Evolutionary conservation across 1,140 invertebrate genomes (phyloP).

Genomic region (Drosophila arawakana): DNA sequence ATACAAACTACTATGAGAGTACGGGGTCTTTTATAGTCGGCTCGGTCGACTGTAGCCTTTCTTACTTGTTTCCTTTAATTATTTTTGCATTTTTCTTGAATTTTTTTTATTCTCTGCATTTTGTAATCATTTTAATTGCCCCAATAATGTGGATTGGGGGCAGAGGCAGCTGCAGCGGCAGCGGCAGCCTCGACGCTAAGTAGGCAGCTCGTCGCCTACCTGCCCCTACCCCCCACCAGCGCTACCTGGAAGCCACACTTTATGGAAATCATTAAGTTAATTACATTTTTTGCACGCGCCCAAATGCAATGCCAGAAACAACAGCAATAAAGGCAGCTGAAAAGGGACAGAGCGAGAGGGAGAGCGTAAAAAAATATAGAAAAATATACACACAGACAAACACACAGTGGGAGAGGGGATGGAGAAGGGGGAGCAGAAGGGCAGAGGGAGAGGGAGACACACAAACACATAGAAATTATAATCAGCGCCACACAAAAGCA

Average conservation of each 20-base stretch:
- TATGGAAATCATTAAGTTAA: conserved; percentile 83
- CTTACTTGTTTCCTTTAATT: neutral
- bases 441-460: conserved; percentile 12
- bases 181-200: conserved; percentile 7
- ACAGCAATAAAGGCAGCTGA: conserved; percentile 29
- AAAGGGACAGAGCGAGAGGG: neutral
- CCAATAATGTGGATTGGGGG: conserved; percentile 57
- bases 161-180: neutral
- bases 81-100: neutral
- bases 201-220: neutral
- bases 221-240: neutral
- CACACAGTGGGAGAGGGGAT: neutral
- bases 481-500: conserved; percentile 79
- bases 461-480: conserved; percentile 72
- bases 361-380: neutral
- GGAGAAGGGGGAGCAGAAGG: neutral
- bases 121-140: conserved; percentile 80
- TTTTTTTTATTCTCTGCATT: conserved; percentile 35
- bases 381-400: neutral
- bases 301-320: conserved; percentile 46
- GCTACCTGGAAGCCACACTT: conserved; percentile 38
- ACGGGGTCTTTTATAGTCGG: too few species aligned
- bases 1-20: too few species aligned
- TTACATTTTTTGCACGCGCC: conserved; percentile 78
- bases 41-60: too few species aligned